Evolutionary conservation across 2,888 invertebrate species (phyloP).

Genomic region (Alentia gelatinosa): DNA sequence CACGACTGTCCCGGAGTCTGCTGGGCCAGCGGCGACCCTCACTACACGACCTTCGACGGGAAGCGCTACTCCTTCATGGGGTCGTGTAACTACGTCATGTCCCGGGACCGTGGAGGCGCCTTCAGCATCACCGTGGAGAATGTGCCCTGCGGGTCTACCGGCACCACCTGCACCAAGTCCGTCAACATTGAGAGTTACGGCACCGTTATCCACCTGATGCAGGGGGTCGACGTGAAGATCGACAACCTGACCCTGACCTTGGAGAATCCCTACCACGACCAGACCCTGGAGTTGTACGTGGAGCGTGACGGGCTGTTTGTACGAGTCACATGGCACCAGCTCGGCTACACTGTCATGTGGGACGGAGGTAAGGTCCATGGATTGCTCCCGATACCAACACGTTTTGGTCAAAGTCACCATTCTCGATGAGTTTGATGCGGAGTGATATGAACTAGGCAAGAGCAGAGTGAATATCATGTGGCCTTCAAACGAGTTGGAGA

Average conservation of each 20-base stretch:
- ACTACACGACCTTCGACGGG: constrained; percentile 92
- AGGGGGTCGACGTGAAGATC: constrained; percentile 68
- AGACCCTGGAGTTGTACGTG: constrained; percentile 82
- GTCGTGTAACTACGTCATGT: constrained; percentile 83
- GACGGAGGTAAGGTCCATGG: constrained; percentile 56
- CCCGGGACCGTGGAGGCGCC: constrained; percentile 51
- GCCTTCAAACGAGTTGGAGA: too few relatives aligned
- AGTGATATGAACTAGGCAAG: too few relatives aligned
- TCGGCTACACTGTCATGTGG: constrained; percentile 55
- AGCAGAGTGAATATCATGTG: too few relatives aligned
- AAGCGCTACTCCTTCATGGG: constrained; percentile 92
- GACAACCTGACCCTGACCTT: constrained; percentile 65
- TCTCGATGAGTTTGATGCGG: too few relatives aligned
- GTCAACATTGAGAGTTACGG: constrained; percentile 54
- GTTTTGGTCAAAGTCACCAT: too few relatives aligned
- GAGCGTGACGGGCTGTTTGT: constrained; percentile 88
- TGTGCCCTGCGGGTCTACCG: constrained; percentile 64
- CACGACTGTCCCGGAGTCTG: constrained; percentile 81
- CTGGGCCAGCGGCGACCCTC: constrained; percentile 93
- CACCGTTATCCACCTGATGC: constrained; percentile 39
- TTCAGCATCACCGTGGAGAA: constrained; percentile 62
- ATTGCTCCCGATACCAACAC: too few relatives aligned
- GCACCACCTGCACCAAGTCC: constrained; percentile 65
- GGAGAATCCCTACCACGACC: constrained; percentile 58
- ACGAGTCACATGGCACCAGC: constrained; percentile 49